These are phyloP conservation scores for Glandiceps talaboti DNA, from an alignment of 53 echinoderm and acorn worm species.

Conservation along the genomic window DNA sequence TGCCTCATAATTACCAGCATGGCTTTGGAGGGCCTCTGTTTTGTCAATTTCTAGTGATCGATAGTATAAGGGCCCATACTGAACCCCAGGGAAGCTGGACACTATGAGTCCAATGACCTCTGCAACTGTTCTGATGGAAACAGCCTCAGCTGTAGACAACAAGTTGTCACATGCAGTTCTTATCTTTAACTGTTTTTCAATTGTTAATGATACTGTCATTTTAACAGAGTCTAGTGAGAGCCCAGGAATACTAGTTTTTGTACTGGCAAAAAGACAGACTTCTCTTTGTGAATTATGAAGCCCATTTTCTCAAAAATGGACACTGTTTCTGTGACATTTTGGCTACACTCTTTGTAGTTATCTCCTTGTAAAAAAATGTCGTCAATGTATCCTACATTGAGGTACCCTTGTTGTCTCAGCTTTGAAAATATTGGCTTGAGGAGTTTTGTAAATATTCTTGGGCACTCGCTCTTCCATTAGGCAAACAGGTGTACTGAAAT, in stretches of 20 bases:
- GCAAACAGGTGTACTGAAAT: slow-evolving; percentile 35
- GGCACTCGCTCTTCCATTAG: slow-evolving; percentile 46
- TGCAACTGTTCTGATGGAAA: slow-evolving; percentile 20
- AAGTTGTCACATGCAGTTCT: not conserved
- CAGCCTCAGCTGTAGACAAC: not conserved
- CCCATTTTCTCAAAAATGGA: not conserved
- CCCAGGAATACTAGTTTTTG: not conserved
- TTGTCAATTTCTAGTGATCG: slow-evolving; percentile 21
- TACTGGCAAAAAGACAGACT: not conserved
- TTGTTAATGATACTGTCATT: not conserved
- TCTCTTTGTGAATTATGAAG: not conserved
- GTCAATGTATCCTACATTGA: slow-evolving; percentile 27
- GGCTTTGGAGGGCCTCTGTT: slow-evolving; percentile 10
- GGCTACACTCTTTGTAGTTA: not conserved
- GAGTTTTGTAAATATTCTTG: slow-evolving; percentile 40
- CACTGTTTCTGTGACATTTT: not conserved
- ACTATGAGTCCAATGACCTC: slow-evolving; percentile 29
- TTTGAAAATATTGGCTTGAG: slow-evolving; percentile 28
- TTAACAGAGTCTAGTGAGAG: not conserved
- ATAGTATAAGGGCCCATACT: slow-evolving; percentile 30
- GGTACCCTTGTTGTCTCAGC: slow-evolving; percentile 22
- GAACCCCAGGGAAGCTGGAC: slow-evolving; percentile 32
- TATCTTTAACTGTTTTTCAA: not conserved
- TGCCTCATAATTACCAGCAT: slow-evolving; percentile 25
- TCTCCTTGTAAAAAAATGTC: not conserved